phyloP scores from a whole-genome alignment of 2,113 vertebrate species.

The Candoia aspera region DNA sequence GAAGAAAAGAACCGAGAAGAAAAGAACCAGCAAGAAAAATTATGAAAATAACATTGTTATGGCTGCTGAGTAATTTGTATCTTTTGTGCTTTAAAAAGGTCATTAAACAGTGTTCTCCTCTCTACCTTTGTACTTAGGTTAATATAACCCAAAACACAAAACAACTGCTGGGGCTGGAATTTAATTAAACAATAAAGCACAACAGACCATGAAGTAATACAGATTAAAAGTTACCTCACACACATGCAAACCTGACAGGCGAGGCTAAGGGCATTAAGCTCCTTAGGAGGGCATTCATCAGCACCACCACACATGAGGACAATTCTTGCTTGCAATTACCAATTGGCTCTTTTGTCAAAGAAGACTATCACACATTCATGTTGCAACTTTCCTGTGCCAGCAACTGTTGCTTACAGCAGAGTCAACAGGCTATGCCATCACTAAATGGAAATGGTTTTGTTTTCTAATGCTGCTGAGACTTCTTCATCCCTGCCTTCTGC shows the following conservation, averaged over 20 bases:
- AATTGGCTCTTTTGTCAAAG: neutral
- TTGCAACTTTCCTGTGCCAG: neutral
- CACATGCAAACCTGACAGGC: neutral
- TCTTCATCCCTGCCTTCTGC: neutral
- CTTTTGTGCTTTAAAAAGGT: neutral
- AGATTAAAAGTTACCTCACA: neutral
- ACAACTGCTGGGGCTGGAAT: constrained; percentile 6
- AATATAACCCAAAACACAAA: constrained; percentile 18
- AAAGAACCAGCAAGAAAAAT: neutral
- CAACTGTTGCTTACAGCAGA: neutral
- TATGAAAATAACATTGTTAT: neutral
- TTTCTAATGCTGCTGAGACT: neutral
- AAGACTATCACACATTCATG: neutral
- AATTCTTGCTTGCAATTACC: neutral
- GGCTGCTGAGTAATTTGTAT: neutral
- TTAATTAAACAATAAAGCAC: neutral
- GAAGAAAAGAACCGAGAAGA: neutral
- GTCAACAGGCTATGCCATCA: neutral
- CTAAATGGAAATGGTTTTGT: neutral
- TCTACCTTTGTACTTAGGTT: neutral
- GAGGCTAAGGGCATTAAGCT: neutral
- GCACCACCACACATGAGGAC: neutral
- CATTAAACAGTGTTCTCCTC: constrained; percentile 13
- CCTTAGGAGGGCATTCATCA: neutral
- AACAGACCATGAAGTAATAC: neutral